Percentiles rank a stretch among this genome's conserved stretches.
Conservation (phyloP, 2,113 vertebrate species). For the Scartelaos histophorus region DNA sequence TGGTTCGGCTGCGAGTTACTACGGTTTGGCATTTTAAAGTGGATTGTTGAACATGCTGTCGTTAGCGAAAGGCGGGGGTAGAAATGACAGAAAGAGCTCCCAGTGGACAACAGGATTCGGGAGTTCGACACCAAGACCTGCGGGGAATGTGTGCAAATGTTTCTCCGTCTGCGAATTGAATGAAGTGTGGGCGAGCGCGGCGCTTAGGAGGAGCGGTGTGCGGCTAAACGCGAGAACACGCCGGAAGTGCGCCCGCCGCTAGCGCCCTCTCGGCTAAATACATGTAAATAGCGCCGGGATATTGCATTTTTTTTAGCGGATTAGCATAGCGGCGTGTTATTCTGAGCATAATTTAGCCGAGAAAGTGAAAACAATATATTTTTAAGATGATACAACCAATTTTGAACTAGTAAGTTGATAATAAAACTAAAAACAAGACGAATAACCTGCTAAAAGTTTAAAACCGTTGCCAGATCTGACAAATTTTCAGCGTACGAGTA, state of each 20-base stretch:
- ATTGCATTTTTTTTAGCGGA: background rate
- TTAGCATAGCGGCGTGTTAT: background rate
- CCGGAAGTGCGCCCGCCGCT: constrained; percentile 13
- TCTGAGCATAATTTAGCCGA: background rate
- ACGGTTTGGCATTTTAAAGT: constrained; percentile 82
- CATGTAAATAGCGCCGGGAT: constrained; percentile 4
- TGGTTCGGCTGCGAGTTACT: constrained; percentile 75
- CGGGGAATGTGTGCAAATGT: constrained; percentile 9
- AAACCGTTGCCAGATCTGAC: too few species aligned
- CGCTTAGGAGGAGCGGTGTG: constrained; percentile 31
- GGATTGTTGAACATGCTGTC: constrained; percentile 92
- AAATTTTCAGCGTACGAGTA: too few species aligned
- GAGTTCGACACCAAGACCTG: constrained; percentile 30
- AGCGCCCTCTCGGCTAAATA: constrained; percentile 21
- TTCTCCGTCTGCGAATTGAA: constrained; percentile 9
- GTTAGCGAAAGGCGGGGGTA: constrained; percentile 82
- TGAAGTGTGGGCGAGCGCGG: constrained; percentile 23
- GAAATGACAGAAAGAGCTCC: constrained; percentile 74
- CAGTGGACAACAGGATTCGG: constrained; percentile 82
- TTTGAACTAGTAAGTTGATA: too few species aligned
- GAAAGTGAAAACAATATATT: background rate
- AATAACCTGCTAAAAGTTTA: too few species aligned
- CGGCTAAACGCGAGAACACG: constrained; percentile 4
- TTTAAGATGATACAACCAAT: too few species aligned
- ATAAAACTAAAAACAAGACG: too few species aligned